phyloP scores from a whole-genome alignment of 2,888 invertebrate species.

The Antheraea yamamai region DNA sequence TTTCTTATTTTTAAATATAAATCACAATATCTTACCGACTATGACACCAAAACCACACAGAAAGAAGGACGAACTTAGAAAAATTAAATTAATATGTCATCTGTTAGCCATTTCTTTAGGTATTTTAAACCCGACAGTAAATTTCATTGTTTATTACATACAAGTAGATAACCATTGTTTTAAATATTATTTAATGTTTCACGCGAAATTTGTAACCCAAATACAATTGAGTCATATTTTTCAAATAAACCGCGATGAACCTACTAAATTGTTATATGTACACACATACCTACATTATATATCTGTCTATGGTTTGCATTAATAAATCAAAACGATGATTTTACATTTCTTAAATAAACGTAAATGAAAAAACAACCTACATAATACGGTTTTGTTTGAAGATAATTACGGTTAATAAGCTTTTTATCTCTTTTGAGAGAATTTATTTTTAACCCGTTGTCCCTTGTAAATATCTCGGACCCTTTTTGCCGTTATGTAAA shows the following conservation, averaged over 20 bases:
- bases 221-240: too few relatives aligned
- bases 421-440: conserved; percentile 40
- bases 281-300: background rate
- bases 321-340: conserved; percentile 1
- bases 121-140: too few relatives aligned
- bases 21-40: too few relatives aligned
- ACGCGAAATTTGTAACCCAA: background rate
- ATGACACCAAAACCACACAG: too few relatives aligned
- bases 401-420: conserved; percentile 26
- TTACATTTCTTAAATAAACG: conserved; percentile 10
- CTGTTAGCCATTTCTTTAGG: too few relatives aligned
- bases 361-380: conserved; percentile 1
- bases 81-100: too few relatives aligned
- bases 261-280: background rate
- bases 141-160: too few relatives aligned
- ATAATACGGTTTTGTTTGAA: conserved; percentile 17
- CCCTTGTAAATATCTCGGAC: conserved; percentile 49
- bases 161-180: too few relatives aligned
- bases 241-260: too few relatives aligned
- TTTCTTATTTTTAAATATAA: too few relatives aligned
- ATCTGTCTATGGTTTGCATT: background rate
- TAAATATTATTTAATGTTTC: background rate
- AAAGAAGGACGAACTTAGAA: too few relatives aligned
- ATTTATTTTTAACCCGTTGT: conserved; percentile 42
- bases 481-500: conserved; percentile 47